Base-by-base conservation (phyloP, 2,888 invertebrate species). In the Clusia tigrina region DNA sequence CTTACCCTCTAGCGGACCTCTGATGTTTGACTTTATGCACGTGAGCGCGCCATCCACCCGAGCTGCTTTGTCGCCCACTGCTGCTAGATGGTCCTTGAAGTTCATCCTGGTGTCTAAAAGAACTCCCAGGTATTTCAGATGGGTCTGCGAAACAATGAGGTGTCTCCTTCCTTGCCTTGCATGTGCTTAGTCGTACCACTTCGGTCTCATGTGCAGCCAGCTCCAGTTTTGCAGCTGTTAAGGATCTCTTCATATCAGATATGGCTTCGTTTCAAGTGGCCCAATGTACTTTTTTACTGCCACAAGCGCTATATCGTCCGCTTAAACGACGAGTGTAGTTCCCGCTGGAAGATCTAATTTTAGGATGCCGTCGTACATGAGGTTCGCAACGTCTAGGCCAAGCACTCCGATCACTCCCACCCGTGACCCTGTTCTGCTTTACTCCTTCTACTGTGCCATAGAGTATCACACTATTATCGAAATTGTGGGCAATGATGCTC, bases 281-380 rank as follows among this genome's bases (percentile, higher is more conserved):
- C 53, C 15, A 20, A 56, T 9, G 2, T 58, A 2, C 18, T 65
- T 64, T 15, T 46, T 57, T 2, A 61, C 58, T 15, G 32, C 54
- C 2, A 58, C 63, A 6, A 68, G n/a, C 1, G 63, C 64, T 0
- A 64, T n/a, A 20, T 68, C 64, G 52, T 66, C 66, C 5, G 64
- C 61, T 20, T 63, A 63, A 0, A 57, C 66, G 3, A 64, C 23
- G 1, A 61, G 2, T 2, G 17, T 18, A 1, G 25, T 42, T 20
- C 24, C 38, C 2, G 38, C n/a, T 5, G 62, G 62, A 1, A 63
- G 25, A 2, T 51, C 22, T 0, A 64, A 18, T 2, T 56, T 52
- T 1, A 63, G 56, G 1, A 66, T 52, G n/a, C n/a, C n/a, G n/a
- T n/a, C n/a, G n/a, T n/a, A n/a, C n/a, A n/a, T n/a, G n/a, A n/a